Base-by-base conservation (phyloP, 2,797 vertebrate species). In the Melopsittacus undulatus region DNA sequence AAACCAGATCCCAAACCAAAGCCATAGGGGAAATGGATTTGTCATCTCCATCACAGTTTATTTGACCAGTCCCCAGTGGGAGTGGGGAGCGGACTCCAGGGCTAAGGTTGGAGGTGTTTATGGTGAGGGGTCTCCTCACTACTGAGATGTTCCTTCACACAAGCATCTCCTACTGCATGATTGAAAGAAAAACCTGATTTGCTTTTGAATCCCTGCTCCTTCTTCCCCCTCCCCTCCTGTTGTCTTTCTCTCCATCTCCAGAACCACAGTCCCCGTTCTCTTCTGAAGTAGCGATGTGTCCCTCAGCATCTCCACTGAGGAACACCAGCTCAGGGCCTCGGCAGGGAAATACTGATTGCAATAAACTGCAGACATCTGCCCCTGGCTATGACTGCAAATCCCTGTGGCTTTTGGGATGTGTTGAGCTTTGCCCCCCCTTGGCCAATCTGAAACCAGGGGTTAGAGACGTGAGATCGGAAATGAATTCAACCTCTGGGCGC, bases 401-500 rank as follows among this genome's bases (percentile, higher is more conserved):
- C 57, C 26, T 16, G 43, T 0, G 1, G 34, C 43, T 34, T 38
- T 46, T 59, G 14, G 78, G 57, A 2, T 1, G 11, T 32, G 24
- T 29, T 29, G 86, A 42, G 30, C 63, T 69, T 64, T 13, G 56
- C 43, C 13, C 5, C 43, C 46, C 20, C 13, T 68, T 38, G 38
- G 32, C 43, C 54, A 72, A 21, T 21, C 79, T 14, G 49, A 34
- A 59, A n/a, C 32, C 7, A 13, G 75, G 66, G 59, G 30, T 45
- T 7, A 9, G 36, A 69, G 57, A 26, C 13, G 5, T 20, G 7
- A 13, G 36, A 23, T 57, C 14, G 54, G 84, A 32, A 68, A 42
- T 0, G 0, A 27, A 7, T 64, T 56, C 36, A 24, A 0, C 32
- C 38, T 52, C 34, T 54, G 59, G 29, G 20, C 77, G 32, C 21